Conservation (phyloP, 2,113 vertebrate genomes). For the Onychostoma macrolepis region DNA sequence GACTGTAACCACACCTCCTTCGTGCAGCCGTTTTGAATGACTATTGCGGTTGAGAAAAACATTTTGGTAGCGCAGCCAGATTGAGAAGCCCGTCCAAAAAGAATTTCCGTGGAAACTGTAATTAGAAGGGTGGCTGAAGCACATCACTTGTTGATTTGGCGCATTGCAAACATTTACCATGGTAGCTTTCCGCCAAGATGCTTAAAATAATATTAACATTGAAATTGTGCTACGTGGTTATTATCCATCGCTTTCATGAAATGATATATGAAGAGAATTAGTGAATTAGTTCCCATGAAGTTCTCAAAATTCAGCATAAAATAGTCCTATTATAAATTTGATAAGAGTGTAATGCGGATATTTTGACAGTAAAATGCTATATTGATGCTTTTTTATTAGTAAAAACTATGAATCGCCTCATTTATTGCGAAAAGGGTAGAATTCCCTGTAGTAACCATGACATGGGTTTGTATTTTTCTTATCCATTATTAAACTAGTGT, state of each 20-base stretch:
- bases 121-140: neutral
- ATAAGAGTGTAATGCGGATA: neutral
- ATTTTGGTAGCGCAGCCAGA: neutral
- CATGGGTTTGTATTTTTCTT: neutral
- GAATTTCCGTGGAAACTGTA: neutral
- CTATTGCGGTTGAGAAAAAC: neutral
- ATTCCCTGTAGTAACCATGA: neutral
- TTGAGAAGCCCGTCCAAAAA: neutral
- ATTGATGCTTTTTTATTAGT: too few species aligned
- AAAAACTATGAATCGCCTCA: neutral
- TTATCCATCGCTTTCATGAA: neutral
- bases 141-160: neutral
- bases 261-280: neutral
- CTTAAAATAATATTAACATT: neutral
- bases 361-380: neutral
- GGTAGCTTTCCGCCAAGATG: neutral
- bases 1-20: constrained; percentile 34
- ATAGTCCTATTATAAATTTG: neutral
- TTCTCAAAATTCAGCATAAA: neutral
- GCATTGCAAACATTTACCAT: neutral
- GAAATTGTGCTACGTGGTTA: neutral
- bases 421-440: neutral
- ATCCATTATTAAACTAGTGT: neutral
- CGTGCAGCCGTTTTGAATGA: neutral
- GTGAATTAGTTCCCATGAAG: too few species aligned